Evolutionary conservation across 2,113 vertebrate species (phyloP).

Genomic region (Tinamus guttatus): DNA sequence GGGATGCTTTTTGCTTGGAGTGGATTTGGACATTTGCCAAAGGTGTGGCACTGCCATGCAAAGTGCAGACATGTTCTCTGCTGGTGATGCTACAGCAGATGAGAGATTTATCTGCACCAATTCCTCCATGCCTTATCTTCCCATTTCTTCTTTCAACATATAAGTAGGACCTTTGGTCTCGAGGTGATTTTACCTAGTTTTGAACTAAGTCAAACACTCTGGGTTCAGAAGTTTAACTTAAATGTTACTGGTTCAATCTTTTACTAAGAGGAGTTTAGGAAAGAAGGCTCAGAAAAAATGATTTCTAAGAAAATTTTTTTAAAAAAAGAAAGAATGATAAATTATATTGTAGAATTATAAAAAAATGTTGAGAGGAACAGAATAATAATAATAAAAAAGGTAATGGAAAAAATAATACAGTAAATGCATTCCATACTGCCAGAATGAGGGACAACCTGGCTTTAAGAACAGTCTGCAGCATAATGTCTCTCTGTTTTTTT

Average conservation of each 20-base stretch:
- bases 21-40: neutral
- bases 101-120: neutral
- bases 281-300: neutral
- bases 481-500: neutral
- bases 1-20: neutral
- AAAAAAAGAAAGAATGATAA: neutral
- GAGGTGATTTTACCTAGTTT: constrained; percentile 8
- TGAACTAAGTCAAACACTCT: neutral
- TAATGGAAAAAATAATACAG: neutral
- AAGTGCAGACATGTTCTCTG: neutral
- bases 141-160: constrained; percentile 15
- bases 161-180: neutral
- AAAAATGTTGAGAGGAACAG: neutral
- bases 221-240: constrained; percentile 20
- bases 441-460: neutral
- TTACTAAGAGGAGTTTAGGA: neutral
- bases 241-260: neutral
- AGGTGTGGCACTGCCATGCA: neutral
- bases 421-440: neutral
- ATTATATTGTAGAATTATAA: neutral
- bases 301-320: neutral
- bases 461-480: neutral
- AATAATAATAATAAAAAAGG: neutral
- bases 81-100: neutral
- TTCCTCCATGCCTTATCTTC: neutral